A percentile compares a stretch with the other conserved stretches of the same genome.
Conservation (phyloP, 2,888 invertebrate genomes). For the Spicauda simplicius region DNA sequence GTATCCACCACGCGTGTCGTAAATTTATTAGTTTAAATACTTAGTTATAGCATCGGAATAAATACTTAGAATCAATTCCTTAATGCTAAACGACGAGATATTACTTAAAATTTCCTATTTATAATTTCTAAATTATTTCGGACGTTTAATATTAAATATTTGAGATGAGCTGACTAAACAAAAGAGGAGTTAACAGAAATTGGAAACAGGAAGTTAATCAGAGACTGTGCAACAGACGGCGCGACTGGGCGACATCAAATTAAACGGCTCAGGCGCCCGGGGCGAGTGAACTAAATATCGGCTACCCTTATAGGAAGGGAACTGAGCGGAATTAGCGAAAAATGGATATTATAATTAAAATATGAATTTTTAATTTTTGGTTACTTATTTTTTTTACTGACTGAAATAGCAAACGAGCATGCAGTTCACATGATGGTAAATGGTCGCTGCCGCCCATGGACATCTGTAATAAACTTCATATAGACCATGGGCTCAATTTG, state of each 20-base stretch:
- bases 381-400: too few relatives aligned
- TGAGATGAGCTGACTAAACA: constrained; percentile 49
- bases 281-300: constrained; percentile 40
- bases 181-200: constrained; percentile 73
- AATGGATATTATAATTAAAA: too few relatives aligned
- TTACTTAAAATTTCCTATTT: constrained; percentile 6
- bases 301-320: not conserved
- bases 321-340: not conserved
- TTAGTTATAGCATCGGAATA: too few relatives aligned
- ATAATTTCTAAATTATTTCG: constrained; percentile 28
- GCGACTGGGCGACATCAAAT: constrained; percentile 59
- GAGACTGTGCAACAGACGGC: constrained; percentile 66
- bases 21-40: too few relatives aligned
- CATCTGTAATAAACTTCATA: too few relatives aligned
- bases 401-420: too few relatives aligned
- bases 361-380: too few relatives aligned
- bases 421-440: too few relatives aligned
- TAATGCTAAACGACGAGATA: not conserved
- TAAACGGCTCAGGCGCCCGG: constrained; percentile 67
- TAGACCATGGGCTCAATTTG: too few relatives aligned
- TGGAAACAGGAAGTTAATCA: constrained; percentile 79
- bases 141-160: constrained; percentile 34
- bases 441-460: too few relatives aligned
- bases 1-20: too few relatives aligned
- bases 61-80: too few relatives aligned